Base-by-base conservation (phyloP, 2,113 vertebrate species). In the Corythornis madagascariensis region DNA sequence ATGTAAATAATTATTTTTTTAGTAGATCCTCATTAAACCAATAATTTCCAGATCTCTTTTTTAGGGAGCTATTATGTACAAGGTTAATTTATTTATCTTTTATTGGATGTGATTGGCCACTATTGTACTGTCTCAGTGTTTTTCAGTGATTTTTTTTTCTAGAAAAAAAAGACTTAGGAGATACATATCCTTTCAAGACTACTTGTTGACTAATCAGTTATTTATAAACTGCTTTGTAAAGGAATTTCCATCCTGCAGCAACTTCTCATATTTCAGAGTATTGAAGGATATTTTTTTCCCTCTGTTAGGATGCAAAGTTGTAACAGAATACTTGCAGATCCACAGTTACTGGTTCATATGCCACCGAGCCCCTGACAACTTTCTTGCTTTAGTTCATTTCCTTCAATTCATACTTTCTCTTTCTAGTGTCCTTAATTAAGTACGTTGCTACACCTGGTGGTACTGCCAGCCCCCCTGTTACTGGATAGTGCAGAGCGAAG, bases 301-400 rank as follows among this genome's bases (percentile, higher is more conserved):
- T 33, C 7, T 19, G 4, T 31, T 85, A 66, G 55, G 24, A 17
- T 77, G 47, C 85, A 83, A 88, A 48, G 4, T 47, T 82, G 42
- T 42, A n/a, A 66, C 25, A 31, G 38, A 25, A 59, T 70, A 80
- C 45, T 83, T 73, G 61, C 20, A 85, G 66, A 48, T 42, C 42
- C 19, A 20, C 29, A 60, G 20, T 60, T 75, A n/a, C 20, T 89
- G 29, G 7, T 70, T 96, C 86, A 83, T 87, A 73, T 92, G 76
- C 81, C 48, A 89, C 86, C 60, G 92, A 72, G 87, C 83, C 78
- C 88, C 77, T 77, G 28, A 60, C 4, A 21, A 66, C 83, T 90
- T 91, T 90, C 60, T 83, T 90, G 25, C 8, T 83, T 93, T 84
- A 87, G 42, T 57, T 94, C 38, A 96, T 96, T 97, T 97, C 96